These are phyloP conservation scores for Albula goreensis DNA, from an alignment of 2,113 vertebrate species.

Conservation along the genomic window DNA sequence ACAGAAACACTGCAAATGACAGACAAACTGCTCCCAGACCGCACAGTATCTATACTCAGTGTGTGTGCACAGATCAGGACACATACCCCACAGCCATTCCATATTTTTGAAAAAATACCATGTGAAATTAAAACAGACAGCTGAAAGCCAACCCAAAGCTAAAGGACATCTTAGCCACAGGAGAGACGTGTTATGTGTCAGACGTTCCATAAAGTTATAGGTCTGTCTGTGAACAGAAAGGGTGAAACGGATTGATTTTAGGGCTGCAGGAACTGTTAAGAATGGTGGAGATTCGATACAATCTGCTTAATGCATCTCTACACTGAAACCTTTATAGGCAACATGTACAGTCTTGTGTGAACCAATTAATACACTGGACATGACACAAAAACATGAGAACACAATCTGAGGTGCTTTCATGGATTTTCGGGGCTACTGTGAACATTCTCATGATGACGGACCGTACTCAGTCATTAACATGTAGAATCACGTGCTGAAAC, in stretches of 20 bases:
- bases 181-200: conserved; percentile 66
- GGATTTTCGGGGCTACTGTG: background rate
- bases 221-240: conserved; percentile 60
- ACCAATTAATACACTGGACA: background rate
- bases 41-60: no score
- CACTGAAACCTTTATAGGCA: background rate
- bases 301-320: no score
- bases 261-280: background rate
- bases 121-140: no score
- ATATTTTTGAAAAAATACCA: background rate
- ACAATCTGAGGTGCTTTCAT: background rate
- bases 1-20: background rate
- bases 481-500: conserved; percentile 39
- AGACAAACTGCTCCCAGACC: no score
- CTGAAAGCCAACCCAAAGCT: conserved; percentile 12
- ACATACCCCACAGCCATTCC: background rate
- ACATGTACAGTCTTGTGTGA: background rate
- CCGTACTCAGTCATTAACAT: conserved; percentile 25
- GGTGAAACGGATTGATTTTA: background rate
- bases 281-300: no score
- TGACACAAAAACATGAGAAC: background rate
- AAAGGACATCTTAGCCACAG: conserved; percentile 56
- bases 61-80: background rate
- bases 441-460: background rate
- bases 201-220: no score